phyloP scores from a whole-genome alignment of 2,113 vertebrate species.

The Carollia perspicillata region DNA sequence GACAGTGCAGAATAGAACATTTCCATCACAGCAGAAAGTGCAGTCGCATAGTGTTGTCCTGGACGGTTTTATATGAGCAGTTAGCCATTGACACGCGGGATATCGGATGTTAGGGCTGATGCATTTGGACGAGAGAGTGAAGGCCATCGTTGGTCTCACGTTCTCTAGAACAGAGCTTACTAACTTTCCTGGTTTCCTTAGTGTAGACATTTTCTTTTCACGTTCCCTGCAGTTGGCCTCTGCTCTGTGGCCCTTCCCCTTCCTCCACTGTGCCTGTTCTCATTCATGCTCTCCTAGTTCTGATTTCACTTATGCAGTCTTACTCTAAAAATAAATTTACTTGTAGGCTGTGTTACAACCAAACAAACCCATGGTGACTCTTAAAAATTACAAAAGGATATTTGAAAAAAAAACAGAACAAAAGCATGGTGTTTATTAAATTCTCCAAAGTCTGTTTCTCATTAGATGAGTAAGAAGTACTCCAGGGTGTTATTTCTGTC shows the following conservation, averaged over 20 bases:
- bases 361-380: not conserved
- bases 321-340: slow-evolving; percentile 35
- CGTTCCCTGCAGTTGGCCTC: not conserved
- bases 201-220: not conserved
- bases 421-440: slow-evolving; percentile 17
- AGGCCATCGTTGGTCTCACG: not conserved
- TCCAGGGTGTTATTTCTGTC: slow-evolving; percentile 47
- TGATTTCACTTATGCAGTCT: not conserved
- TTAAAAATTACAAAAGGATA: slow-evolving; percentile 15
- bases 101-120: not conserved
- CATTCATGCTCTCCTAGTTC: not conserved
- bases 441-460: slow-evolving; percentile 51
- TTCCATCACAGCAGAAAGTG: not conserved
- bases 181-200: not conserved
- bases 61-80: not conserved
- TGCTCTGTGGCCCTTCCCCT: not conserved
- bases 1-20: not conserved
- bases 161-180: not conserved
- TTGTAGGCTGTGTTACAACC: slow-evolving; percentile 20
- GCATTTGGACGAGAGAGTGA: not conserved
- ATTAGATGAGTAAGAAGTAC: slow-evolving; percentile 49
- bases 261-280: not conserved
- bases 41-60: not conserved
- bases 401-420: not conserved
- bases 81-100: not conserved